These are phyloP conservation scores for Urocynchramus pylzowi DNA, from an alignment of 2,113 vertebrate species.

Conservation along the genomic window DNA sequence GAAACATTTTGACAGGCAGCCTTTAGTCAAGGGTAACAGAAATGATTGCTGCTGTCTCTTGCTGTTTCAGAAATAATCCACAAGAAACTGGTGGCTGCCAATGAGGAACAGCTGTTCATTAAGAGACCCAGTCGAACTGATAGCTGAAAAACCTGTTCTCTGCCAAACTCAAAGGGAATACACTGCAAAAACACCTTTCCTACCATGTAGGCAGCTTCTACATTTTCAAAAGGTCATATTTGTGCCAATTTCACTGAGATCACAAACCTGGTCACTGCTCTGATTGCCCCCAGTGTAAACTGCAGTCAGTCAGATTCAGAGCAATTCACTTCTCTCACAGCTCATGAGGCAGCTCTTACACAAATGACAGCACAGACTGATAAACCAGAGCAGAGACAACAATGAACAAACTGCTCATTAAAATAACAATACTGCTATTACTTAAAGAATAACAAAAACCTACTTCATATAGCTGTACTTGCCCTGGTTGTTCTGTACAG, in stretches of 20 bases:
- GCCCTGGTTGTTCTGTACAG: background rate
- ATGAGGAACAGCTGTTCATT: constrained; percentile 18
- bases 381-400: background rate
- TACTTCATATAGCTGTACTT: background rate
- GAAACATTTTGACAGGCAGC: background rate
- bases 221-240: background rate
- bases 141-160: background rate
- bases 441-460: background rate
- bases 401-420: background rate
- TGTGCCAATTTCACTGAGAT: background rate
- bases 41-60: constrained; percentile 10
- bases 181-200: background rate
- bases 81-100: constrained; percentile 20
- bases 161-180: background rate
- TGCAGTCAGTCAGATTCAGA: background rate
- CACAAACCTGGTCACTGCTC: background rate
- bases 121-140: background rate
- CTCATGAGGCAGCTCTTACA: background rate
- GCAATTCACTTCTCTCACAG: background rate
- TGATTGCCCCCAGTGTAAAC: background rate
- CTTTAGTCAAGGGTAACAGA: constrained; percentile 19
- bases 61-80: constrained; percentile 32
- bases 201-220: background rate
- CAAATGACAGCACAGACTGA: background rate
- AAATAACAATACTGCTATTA: background rate